A percentile compares a stretch with the other conserved stretches of the same genome.
Conservation (phyloP, 2,113 vertebrate genomes). For the Ibidorhyncha struthersii region DNA sequence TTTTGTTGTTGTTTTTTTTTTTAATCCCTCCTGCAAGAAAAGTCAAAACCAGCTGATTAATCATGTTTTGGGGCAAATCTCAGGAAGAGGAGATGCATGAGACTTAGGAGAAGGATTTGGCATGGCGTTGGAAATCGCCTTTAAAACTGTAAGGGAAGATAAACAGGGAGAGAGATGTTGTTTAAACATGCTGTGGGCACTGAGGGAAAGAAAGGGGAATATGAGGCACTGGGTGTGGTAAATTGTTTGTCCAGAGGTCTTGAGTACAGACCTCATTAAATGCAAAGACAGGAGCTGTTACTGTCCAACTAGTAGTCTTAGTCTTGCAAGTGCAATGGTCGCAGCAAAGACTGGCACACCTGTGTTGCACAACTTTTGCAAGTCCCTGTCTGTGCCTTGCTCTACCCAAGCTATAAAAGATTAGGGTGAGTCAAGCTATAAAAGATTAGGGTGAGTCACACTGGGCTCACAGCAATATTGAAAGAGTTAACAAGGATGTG, state of each 20-base stretch:
- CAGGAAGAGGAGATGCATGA: not conserved
- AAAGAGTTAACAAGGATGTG: not conserved
- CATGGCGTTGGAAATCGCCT: not conserved
- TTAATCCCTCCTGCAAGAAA: not conserved
- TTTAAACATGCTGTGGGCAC: not conserved
- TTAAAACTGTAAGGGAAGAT: not conserved
- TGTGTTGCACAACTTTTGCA: not conserved
- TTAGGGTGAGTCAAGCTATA: accelerated
- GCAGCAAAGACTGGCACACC: accelerated
- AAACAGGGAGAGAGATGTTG: not conserved
- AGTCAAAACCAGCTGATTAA: constrained; percentile 48
- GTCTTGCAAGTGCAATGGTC: not conserved
- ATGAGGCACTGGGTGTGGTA: not conserved
- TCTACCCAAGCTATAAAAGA: not conserved
- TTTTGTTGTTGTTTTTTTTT: not conserved
- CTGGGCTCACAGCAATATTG: accelerated
- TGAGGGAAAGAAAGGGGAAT: not conserved
- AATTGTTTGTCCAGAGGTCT: not conserved
- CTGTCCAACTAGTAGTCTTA: not conserved
- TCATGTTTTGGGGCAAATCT: constrained; percentile 40
- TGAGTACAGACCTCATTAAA: not conserved
- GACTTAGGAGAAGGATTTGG: constrained; percentile 28
- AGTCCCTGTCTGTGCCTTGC: not conserved
- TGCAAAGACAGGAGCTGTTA: not conserved
- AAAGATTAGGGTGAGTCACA: not conserved